A percentile compares a stretch with the other conserved stretches of the same genome.
phyloP scores from a whole-genome alignment of 2,113 vertebrate species.

The Caretta caretta region DNA sequence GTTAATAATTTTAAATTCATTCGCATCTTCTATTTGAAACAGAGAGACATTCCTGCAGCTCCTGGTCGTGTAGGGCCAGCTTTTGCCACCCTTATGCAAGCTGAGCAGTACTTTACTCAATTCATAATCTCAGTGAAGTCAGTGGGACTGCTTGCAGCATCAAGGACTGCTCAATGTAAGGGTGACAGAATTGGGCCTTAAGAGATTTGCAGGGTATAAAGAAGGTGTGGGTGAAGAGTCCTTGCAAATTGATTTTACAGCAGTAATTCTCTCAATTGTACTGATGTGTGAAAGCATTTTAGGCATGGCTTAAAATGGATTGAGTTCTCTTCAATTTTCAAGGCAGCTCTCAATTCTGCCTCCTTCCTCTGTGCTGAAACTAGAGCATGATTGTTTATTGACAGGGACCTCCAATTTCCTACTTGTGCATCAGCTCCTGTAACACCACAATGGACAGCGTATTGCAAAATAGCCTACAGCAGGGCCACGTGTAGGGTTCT shows the following conservation, averaged over 20 bases:
- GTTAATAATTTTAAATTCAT: conserved; percentile 64
- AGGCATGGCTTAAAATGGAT: conserved; percentile 25
- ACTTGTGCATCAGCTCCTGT: conserved; percentile 21
- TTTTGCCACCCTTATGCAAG: conserved; percentile 33
- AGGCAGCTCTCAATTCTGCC: conserved; percentile 43
- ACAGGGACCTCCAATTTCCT: conserved; percentile 45
- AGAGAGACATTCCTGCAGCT: conserved; percentile 60
- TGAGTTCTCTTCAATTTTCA: conserved; percentile 49
- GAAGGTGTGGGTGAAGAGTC: conserved; percentile 28
- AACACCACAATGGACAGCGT: not conserved
- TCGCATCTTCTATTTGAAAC: conserved; percentile 42
- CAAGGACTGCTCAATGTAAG: conserved; percentile 1
- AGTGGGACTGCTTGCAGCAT: not conserved
- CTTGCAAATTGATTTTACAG: conserved; percentile 47
- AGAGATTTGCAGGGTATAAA: conserved; percentile 46
- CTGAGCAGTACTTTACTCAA: not conserved
- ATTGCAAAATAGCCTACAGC: not conserved
- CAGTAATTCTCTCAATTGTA: conserved; percentile 36
- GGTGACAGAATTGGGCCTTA: not conserved
- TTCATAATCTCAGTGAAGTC: conserved; percentile 38
- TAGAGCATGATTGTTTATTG: conserved; percentile 58
- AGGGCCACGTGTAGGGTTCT: not conserved
- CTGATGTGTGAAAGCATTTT: conserved; percentile 42
- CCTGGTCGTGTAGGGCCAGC: conserved; percentile 46
- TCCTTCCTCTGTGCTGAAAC: conserved; percentile 50